Conservation (phyloP, 23 tunicate species). For the Halocynthia roretzi region DNA sequence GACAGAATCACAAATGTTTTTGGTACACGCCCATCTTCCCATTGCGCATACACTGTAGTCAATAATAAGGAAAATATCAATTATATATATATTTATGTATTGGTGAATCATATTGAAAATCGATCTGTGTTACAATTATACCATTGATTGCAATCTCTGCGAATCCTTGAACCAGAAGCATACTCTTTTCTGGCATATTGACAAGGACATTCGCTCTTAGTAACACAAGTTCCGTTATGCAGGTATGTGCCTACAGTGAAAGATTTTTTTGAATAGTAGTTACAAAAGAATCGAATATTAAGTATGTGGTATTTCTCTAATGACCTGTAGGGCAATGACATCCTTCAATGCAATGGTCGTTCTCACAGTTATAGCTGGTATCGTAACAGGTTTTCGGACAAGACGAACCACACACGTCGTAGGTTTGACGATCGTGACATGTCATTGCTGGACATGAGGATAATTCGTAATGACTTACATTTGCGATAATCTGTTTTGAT, state of each 20-base stretch:
- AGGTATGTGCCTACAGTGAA: conserved; percentile 62
- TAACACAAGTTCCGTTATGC: conserved; percentile 92
- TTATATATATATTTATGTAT: conserved; percentile 49
- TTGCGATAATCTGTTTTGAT: not conserved
- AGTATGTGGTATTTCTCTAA: not conserved
- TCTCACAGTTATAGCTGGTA: conserved; percentile 94
- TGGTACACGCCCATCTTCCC: conserved; percentile 92
- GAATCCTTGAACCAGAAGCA: conserved; percentile 78
- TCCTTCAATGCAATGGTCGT: conserved; percentile 97
- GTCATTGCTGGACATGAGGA: conserved; percentile 51
- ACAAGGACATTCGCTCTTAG: conserved; percentile 82
- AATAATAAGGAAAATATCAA: not conserved
- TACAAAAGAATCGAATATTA: not conserved
- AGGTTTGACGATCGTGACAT: conserved; percentile 76
- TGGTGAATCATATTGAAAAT: conserved; percentile 32
- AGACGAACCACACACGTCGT: conserved; percentile 92
- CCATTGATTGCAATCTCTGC: conserved; percentile 96
- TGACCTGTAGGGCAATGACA: conserved; percentile 94
- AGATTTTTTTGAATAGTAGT: not conserved
- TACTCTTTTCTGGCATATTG: conserved; percentile 85
- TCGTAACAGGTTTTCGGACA: conserved; percentile 94
- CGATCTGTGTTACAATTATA: not conserved
- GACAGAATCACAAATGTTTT: conserved; percentile 89
- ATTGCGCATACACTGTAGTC: conserved; percentile 88
- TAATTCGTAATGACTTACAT: not conserved